A percentile compares a stretch with the other conserved stretches of the same genome.
Evolutionary conservation across 1,140 invertebrate genomes (phyloP).

Genomic region (Pristionchus pacificus): DNA sequence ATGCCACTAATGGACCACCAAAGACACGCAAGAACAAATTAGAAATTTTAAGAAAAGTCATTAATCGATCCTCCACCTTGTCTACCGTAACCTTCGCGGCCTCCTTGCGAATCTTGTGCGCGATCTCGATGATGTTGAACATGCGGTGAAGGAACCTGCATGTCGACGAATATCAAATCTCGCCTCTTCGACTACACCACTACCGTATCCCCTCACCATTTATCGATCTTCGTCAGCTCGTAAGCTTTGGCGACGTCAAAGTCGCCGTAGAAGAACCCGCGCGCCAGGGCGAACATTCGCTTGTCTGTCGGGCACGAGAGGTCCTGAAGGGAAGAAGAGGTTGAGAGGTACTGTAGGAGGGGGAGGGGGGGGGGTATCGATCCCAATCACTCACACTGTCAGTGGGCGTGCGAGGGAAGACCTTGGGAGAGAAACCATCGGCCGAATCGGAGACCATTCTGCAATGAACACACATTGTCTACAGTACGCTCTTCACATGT

Average conservation of each 20-base stretch:
- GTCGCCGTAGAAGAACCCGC: slow-evolving; percentile 72
- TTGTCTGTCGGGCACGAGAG: slow-evolving; percentile 89
- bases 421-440: slow-evolving; percentile 85
- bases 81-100: slow-evolving; percentile 1
- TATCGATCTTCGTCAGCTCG: slow-evolving; percentile 89
- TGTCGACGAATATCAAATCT: neutral
- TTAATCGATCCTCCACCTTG: neutral
- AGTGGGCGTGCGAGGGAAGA: slow-evolving; percentile 67
- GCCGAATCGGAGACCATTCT: slow-evolving; percentile 91
- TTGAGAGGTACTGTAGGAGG: too few species aligned
- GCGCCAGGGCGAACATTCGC: slow-evolving; percentile 89
- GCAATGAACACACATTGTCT: too few species aligned
- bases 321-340: slow-evolving; percentile 69
- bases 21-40: slow-evolving; percentile 20
- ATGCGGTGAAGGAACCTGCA: slow-evolving; percentile 80
- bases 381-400: slow-evolving; percentile 69
- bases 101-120: slow-evolving; percentile 56
- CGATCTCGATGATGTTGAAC: slow-evolving; percentile 82
- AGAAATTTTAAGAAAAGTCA: neutral
- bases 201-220: slow-evolving; percentile 65
- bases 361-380: too few species aligned
- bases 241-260: slow-evolving; percentile 80
- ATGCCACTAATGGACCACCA: slow-evolving; percentile 4
- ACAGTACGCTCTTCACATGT: too few species aligned
- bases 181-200: neutral